Percentiles rank a stretch among this genome's conserved stretches.
Evolutionary conservation across 2,113 vertebrate genomes (phyloP).

Genomic region (Leucopsar rothschildi): DNA sequence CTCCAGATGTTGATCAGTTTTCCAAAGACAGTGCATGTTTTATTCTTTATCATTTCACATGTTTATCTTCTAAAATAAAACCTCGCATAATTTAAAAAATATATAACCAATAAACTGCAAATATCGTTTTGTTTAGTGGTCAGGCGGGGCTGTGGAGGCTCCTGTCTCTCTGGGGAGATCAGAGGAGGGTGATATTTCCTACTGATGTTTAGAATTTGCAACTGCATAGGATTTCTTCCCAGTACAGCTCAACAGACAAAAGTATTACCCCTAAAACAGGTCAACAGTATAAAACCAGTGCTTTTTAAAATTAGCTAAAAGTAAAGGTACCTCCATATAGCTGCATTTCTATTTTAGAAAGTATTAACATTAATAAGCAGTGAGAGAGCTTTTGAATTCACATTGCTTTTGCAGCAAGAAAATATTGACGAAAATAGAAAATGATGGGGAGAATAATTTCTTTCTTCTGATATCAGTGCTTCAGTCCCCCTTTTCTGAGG

Average conservation of each 20-base stretch:
- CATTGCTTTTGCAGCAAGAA: background rate
- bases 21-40: background rate
- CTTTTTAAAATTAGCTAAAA: background rate
- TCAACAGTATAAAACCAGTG: background rate
- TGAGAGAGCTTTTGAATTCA: background rate
- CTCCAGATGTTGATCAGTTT: background rate
- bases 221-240: background rate
- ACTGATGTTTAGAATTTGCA: background rate
- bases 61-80: background rate
- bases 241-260: background rate
- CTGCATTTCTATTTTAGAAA: background rate
- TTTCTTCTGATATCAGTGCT: background rate
- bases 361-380: background rate
- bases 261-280: background rate
- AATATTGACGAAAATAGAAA: background rate
- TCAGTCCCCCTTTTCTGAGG: background rate
- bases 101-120: background rate
- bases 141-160: background rate
- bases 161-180: background rate
- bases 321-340: background rate
- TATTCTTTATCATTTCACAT: background rate
- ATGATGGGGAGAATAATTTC: background rate
- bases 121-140: background rate
- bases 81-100: background rate
- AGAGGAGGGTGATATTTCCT: background rate